phyloP scores from a whole-genome alignment of 2,797 vertebrate genomes.

The Oryzias dopingdopingensis region DNA sequence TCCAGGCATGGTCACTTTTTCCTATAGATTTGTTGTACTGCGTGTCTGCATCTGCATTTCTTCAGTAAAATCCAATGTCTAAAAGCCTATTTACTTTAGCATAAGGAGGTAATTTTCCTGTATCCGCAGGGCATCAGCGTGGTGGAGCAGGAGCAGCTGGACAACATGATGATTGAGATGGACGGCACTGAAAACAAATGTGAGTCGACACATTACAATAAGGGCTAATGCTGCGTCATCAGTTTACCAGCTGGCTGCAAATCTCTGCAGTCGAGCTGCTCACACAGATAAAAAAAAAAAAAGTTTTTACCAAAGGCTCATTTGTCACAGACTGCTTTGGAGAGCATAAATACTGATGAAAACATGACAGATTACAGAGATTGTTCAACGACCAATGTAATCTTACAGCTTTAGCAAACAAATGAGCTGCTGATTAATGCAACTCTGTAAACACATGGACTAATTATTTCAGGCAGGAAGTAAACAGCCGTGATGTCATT shows the following conservation, averaged over 20 bases:
- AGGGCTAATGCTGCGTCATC: slow-evolving; percentile 10
- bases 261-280: slow-evolving; percentile 4
- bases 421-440: slow-evolving; percentile 17
- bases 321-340: slow-evolving; percentile 11
- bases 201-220: slow-evolving; percentile 67
- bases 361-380: slow-evolving; percentile 13
- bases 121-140: slow-evolving; percentile 74
- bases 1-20: too few species aligned
- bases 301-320: slow-evolving; percentile 4
- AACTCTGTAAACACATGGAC: slow-evolving; percentile 2
- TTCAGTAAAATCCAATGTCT: too few species aligned
- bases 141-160: slow-evolving; percentile 92
- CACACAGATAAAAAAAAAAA: not conserved
- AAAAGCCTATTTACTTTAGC: not conserved
- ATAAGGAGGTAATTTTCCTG: slow-evolving; percentile 8
- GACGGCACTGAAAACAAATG: slow-evolving; percentile 96
- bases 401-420: slow-evolving; percentile 19
- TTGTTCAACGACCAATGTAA: not conserved
- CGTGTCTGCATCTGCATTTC: too few species aligned
- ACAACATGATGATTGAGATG: slow-evolving; percentile 94
- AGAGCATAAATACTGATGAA: slow-evolving; percentile 21
- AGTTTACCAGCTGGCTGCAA: slow-evolving; percentile 21
- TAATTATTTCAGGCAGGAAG: slow-evolving; percentile 8
- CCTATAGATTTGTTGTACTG: too few species aligned
- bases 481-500: slow-evolving; percentile 2